phyloP scores from a whole-genome alignment of 2,113 vertebrate species.

The Cavia porcellus region DNA sequence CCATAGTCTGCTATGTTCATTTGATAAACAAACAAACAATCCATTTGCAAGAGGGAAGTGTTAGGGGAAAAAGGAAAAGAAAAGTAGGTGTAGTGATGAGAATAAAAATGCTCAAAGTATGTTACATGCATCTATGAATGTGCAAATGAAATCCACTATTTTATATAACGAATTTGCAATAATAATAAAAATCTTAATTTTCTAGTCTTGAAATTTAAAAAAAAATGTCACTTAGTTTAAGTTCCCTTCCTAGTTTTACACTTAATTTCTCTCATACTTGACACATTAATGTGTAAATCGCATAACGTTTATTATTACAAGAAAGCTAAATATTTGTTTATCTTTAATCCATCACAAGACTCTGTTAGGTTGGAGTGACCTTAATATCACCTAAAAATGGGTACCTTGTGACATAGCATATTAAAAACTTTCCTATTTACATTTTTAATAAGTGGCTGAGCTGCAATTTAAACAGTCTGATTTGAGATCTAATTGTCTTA shows the following conservation, averaged over 20 bases:
- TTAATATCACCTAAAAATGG: neutral
- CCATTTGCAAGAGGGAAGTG: neutral
- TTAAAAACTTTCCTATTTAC: neutral
- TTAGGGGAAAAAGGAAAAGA: neutral
- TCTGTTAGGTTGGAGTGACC: neutral
- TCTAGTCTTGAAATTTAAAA: neutral
- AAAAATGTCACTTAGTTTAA: neutral
- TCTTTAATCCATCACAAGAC: neutral
- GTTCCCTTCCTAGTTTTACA: neutral
- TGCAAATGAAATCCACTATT: neutral
- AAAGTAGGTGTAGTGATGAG: neutral
- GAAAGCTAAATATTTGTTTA: neutral
- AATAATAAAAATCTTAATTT: neutral
- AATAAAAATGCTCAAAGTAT: neutral
- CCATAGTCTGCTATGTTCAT: neutral
- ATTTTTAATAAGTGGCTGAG: neutral
- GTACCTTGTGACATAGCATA: neutral
- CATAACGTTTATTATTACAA: neutral
- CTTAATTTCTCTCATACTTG: neutral
- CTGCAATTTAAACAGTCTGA: neutral
- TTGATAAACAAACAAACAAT: neutral
- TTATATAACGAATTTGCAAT: neutral
- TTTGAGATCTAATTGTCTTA: constrained; percentile 17
- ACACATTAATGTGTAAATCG: neutral
- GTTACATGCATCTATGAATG: neutral